Evolutionary conservation across 2,888 invertebrate genomes (phyloP).

Genomic region (Amblyjoppa proteus): DNA sequence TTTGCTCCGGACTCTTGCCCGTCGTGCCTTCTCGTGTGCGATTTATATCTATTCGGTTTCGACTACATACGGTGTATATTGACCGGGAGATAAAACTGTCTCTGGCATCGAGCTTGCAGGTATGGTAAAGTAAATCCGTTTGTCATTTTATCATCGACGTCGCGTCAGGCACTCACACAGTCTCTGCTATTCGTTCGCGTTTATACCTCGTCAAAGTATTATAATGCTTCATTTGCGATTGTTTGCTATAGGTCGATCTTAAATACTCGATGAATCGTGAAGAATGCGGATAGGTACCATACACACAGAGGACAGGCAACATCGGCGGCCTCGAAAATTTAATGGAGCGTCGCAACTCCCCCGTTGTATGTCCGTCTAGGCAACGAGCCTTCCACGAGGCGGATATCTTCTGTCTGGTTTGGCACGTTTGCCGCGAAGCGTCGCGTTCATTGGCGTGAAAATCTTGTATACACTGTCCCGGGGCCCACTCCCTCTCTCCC

Average conservation of each 20-base stretch:
- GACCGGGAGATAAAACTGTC: slow-evolving; percentile 60
- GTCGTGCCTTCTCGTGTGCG: slow-evolving; percentile 14
- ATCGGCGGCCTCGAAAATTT: slow-evolving; percentile 74
- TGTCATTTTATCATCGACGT: background rate
- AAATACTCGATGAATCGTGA: slow-evolving; percentile 75
- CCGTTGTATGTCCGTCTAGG: slow-evolving; percentile 46
- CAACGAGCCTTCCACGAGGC: slow-evolving; percentile 57
- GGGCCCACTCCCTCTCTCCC: background rate
- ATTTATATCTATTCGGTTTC: slow-evolving; percentile 33
- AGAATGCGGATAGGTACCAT: slow-evolving; percentile 54
- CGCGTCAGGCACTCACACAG: background rate
- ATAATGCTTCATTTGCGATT: slow-evolving; percentile 80
- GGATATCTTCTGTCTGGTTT: slow-evolving; percentile 81
- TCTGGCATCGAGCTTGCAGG: background rate
- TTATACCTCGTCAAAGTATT: slow-evolving; percentile 71
- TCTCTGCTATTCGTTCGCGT: slow-evolving; percentile 25
- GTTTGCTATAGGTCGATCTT: slow-evolving; percentile 77
- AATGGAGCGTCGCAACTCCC: slow-evolving; percentile 74
- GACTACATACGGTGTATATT: slow-evolving; percentile 68
- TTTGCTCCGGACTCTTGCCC: slow-evolving; percentile 68
- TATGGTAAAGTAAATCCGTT: slow-evolving; percentile 1
- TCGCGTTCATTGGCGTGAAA: slow-evolving; percentile 71
- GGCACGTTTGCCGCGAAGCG: slow-evolving; percentile 71
- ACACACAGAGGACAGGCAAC: slow-evolving; percentile 55
- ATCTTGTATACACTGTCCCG: slow-evolving; percentile 52